phyloP scores from a whole-genome alignment of 2,797 vertebrate species.

The Lithobates pipiens region DNA sequence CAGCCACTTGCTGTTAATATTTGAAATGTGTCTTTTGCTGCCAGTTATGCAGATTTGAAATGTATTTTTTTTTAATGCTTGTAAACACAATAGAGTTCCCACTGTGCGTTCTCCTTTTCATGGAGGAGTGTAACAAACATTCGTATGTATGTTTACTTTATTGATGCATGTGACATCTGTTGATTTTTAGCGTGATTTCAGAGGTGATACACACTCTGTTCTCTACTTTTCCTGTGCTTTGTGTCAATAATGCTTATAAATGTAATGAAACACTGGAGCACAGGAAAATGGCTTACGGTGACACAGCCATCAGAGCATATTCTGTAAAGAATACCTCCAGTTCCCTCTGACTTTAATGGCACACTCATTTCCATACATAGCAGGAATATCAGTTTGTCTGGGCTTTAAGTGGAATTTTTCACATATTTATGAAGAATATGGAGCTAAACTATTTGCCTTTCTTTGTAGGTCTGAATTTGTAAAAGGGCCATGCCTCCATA shows the following conservation, averaged over 20 bases:
- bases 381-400: neutral
- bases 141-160: constrained; percentile 24
- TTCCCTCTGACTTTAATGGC: neutral
- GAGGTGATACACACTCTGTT: constrained; percentile 25
- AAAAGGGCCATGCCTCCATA: neutral
- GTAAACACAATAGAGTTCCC: neutral
- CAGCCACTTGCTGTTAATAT: neutral
- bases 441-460: neutral
- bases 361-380: neutral
- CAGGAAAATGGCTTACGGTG: neutral
- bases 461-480: neutral
- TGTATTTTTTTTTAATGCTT: neutral
- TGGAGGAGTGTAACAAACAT: constrained; percentile 21
- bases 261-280: neutral
- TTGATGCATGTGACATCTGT: constrained; percentile 22
- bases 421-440: neutral
- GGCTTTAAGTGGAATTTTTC: neutral
- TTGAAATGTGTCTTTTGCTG: neutral
- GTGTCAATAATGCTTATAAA: neutral
- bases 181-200: constrained; percentile 24
- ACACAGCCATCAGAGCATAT: neutral
- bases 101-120: constrained; percentile 26
- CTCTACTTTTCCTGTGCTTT: neutral
- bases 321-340: neutral
- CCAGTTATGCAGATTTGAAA: neutral